Base-by-base conservation (phyloP, 2,888 invertebrate genomes). In the Lasioglossum vierecki region DNA sequence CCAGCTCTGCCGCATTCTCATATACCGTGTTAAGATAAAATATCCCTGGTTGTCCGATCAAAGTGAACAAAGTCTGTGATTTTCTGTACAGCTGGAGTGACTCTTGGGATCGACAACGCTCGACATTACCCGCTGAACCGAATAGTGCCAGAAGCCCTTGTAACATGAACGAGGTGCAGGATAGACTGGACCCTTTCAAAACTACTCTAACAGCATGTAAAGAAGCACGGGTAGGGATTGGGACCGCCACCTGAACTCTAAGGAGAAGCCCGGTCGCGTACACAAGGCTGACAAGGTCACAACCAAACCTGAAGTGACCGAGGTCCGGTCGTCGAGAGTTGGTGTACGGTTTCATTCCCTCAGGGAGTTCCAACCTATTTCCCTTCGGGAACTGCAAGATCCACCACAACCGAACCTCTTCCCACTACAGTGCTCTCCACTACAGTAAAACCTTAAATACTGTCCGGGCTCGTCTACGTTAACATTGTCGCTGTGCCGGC, bases 61-160 rank as follows among this genome's bases (percentile, higher is more conserved):
- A 30, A 30, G 73, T n/a, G 26, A 15, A 44, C 46, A 77, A 35
- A 13, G 68, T 70, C 30, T 35, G 1, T 74, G 41, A n/a, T 60
- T 76, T 53, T 41, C 13, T 76, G 92, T 93, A 4, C 92, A 94
- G 95, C 92, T 94, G 94, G 95, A 95, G 91, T 94, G 94, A 94
- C 89, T 91, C 93, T 80, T 93, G 93, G 93, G 89, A 93, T 85
- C 92, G 90, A 80, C 93, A 91, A 83, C 92, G 91, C 84, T 91
- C 92, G 82, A 89, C 91, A 76, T 88, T 91, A 80, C 88, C 92
- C 87, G 89, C 88, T 79, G 93, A 93, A 79, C 80, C 86, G 79
- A 92, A 90, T 41, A 80, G 86, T 80, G 88, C 87, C 84, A 92
- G 91, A 83, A 88, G 84, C 82, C 86, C 83, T 81, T 91, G 91